These are phyloP conservation scores for Acanthosepion lycidas DNA, from an alignment of 2,888 invertebrate species.

Conservation along the genomic window DNA sequence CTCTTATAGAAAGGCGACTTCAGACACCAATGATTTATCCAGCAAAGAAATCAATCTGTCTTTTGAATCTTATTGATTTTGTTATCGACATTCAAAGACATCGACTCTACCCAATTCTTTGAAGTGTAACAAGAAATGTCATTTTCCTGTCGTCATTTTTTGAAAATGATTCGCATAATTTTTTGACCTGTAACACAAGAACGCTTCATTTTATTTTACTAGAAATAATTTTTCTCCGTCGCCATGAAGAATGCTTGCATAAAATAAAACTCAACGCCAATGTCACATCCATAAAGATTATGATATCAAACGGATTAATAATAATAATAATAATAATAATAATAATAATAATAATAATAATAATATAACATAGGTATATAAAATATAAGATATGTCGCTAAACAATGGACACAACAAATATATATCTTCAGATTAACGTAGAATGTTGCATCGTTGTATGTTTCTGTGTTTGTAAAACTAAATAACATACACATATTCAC, in stretches of 20 bases:
- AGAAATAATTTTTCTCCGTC: neutral
- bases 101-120: neutral
- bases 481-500: too few species aligned
- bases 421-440: too few species aligned
- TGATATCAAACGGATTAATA: neutral
- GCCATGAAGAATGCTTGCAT: neutral
- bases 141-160: neutral
- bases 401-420: too few species aligned
- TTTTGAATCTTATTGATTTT: conserved; percentile 33
- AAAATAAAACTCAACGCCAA: neutral
- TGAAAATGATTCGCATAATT: neutral
- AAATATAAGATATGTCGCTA: too few species aligned
- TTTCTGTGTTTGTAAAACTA: too few species aligned
- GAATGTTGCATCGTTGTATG: too few species aligned
- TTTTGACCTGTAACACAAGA: neutral
- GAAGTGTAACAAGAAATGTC: neutral
- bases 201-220: neutral
- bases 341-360: too few species aligned
- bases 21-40: neutral
- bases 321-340: neutral
- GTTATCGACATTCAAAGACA: neutral
- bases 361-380: too few species aligned
- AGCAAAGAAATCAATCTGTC: neutral
- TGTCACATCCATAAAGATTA: neutral
- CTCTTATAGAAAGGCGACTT: too few species aligned